phyloP scores from a whole-genome alignment of 2,888 invertebrate species.

The Camptogramma bilineatum region DNA sequence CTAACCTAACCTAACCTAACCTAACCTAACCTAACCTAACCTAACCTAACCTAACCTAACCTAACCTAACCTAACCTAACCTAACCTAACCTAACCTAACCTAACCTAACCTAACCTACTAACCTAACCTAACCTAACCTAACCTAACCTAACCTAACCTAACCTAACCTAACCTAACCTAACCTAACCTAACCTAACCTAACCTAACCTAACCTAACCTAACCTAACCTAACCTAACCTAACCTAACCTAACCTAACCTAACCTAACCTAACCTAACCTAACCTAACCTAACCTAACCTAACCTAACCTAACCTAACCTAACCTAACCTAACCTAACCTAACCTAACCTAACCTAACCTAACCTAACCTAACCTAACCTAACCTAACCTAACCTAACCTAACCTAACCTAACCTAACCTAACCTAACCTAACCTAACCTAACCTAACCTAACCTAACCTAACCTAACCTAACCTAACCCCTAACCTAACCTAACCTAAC shows the following conservation, averaged over 20 bases:
- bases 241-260: conserved; percentile 8
- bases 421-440: conserved; percentile 3
- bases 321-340: conserved; percentile 1
- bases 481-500: conserved; percentile 12
- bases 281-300: not conserved
- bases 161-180: not conserved
- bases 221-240: not conserved
- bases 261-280: conserved; percentile 1
- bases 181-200: conserved; percentile 8
- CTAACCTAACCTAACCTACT: conserved; percentile 1
- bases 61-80: conserved; percentile 2
- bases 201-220: conserved; percentile 1
- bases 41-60: conserved; percentile 9
- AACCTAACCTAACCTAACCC: conserved; percentile 3
- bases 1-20: conserved; percentile 2
- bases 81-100: not conserved
- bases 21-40: not conserved
- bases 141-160: conserved; percentile 1
- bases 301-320: conserved; percentile 8
- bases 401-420: conserved; percentile 2
- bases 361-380: conserved; percentile 8
- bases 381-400: conserved; percentile 1
- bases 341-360: not conserved
- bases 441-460: conserved; percentile 34
- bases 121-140: conserved; percentile 8